Conservation (phyloP, 1,140 invertebrate species). For the Ostrea denselamellosa region DNA sequence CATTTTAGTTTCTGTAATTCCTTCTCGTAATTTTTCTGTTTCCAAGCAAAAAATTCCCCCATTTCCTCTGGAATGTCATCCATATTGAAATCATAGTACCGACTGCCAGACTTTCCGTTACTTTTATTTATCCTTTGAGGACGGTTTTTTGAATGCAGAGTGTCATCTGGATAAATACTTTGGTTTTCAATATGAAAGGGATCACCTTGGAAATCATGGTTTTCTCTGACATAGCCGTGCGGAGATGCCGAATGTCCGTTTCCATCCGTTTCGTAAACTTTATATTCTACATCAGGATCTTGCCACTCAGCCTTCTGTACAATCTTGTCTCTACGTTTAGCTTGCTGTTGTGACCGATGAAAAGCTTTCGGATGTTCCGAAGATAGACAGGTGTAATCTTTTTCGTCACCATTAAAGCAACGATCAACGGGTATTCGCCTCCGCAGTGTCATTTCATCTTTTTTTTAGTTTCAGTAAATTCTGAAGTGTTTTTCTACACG, state of each 20-base stretch:
- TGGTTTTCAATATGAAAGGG: too few species aligned
- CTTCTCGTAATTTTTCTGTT: background rate
- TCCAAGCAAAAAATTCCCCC: background rate
- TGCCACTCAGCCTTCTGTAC: background rate
- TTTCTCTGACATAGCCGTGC: too few species aligned
- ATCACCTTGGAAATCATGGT: too few species aligned
- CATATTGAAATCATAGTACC: background rate
- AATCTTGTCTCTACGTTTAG: background rate
- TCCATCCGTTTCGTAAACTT: background rate
- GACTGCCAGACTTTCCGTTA: background rate
- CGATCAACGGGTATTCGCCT: background rate
- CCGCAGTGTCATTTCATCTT: constrained; percentile 1
- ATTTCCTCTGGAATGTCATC: background rate
- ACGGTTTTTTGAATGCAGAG: too few species aligned
- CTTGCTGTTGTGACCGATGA: too few species aligned
- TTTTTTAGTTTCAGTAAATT: too few species aligned
- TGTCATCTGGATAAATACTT: too few species aligned
- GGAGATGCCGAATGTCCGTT: background rate
- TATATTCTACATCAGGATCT: background rate
- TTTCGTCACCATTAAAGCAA: background rate
- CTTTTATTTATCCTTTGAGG: too few species aligned
- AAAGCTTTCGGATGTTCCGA: too few species aligned
- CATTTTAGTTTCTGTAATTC: background rate
- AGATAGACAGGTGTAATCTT: background rate
- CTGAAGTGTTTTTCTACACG: background rate